Conservation (phyloP, 2,797 vertebrate species). For the Furcifer pardalis region DNA sequence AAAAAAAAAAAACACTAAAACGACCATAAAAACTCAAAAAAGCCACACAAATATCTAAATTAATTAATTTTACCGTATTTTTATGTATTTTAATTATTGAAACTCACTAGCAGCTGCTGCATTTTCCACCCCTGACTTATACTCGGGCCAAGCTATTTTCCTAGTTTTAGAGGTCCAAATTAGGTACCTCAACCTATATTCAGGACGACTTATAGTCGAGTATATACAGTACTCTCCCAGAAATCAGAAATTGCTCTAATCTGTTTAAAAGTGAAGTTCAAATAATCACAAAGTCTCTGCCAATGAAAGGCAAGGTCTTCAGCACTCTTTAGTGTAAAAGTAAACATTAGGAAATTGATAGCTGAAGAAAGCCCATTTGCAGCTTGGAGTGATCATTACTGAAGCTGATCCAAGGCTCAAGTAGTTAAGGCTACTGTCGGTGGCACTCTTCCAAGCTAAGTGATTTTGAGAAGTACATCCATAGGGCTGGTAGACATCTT, state of each 20-base stretch:
- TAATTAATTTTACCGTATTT: no score
- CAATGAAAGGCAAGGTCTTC: neutral
- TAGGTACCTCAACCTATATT: no score
- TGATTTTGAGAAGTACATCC: neutral
- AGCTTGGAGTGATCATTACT: neutral
- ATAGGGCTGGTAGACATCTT: conserved; percentile 3
- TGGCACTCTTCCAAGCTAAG: neutral
- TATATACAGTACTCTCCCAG: no score
- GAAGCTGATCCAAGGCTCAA: neutral
- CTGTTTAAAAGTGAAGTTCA: neutral
- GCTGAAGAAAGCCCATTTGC: neutral
- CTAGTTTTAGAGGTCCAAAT: no score
- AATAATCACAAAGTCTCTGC: neutral
- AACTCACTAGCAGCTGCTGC: no score
- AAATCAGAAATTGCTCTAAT: neutral
- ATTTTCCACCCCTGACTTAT: no score
- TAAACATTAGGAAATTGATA: neutral
- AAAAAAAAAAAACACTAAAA: no score
- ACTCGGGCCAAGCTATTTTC: no score
- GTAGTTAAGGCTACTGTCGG: neutral
- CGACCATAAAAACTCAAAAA: no score
- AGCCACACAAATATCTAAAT: no score
- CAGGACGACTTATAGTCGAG: no score
- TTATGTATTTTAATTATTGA: no score
- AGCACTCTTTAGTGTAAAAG: neutral